A percentile compares a stretch with the other conserved stretches of the same genome.
Conservation (phyloP, 1,140 invertebrate species). For the Pseudomyrmex dendroicus region DNA sequence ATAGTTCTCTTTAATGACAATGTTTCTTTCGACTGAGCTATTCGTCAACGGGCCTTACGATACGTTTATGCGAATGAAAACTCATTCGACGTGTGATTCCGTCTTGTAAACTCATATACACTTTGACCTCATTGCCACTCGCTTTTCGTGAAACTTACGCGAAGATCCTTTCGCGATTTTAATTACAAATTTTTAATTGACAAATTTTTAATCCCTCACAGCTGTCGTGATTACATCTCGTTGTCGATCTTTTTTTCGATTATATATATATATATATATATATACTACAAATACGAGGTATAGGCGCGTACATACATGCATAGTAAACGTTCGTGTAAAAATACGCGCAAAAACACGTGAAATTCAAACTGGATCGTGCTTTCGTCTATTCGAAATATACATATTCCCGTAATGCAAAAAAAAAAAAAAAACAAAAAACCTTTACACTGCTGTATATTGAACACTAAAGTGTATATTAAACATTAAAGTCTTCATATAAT, state of each 20-base stretch:
- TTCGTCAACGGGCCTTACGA: not conserved
- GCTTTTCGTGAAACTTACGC: too few species aligned
- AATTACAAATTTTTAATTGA: constrained; percentile 17
- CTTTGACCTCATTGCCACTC: too few species aligned
- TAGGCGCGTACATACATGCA: constrained; percentile 6
- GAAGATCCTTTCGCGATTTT: not conserved
- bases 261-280: too few species aligned
- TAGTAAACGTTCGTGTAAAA: not conserved
- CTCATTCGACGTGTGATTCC: too few species aligned
- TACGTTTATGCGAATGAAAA: constrained; percentile 11
- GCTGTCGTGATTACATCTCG: not conserved
- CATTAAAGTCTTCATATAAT: not conserved
- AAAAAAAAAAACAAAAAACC: not conserved
- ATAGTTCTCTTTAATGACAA: not conserved
- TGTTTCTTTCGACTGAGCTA: constrained; percentile 31
- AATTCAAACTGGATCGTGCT: constrained; percentile 15
- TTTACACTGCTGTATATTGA: not conserved
- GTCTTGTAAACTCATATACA: too few species aligned
- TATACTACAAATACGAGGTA: not conserved
- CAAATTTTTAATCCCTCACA: not conserved
- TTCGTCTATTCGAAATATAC: not conserved
- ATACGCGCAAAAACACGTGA: not conserved
- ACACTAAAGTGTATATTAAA: not conserved
- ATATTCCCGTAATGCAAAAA: too few species aligned
- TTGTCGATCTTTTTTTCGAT: not conserved